Evolutionary conservation across 1,140 invertebrate genomes (phyloP).

Genomic region (Drosophila fuyamai): DNA sequence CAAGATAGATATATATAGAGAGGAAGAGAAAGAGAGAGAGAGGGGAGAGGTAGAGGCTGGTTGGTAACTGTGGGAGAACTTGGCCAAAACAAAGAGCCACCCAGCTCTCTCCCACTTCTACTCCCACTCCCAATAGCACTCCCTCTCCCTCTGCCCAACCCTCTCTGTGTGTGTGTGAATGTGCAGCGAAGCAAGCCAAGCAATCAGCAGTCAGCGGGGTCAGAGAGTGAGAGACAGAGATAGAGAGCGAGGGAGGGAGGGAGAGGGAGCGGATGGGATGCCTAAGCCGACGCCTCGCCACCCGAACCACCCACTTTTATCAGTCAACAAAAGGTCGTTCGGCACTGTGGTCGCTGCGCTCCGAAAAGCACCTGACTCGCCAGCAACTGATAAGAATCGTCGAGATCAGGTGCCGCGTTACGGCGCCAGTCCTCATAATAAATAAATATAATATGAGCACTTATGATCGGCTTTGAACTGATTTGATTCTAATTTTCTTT

Average conservation of each 20-base stretch:
- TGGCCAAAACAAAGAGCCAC: conserved; percentile 67
- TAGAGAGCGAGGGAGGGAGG: conserved; percentile 3
- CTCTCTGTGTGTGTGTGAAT: conserved; percentile 27
- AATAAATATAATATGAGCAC: conserved; percentile 6
- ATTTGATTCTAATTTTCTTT: neutral
- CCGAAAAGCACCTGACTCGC: conserved; percentile 64
- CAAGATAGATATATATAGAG: neutral
- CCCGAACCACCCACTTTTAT: conserved; percentile 71
- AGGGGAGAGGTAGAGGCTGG: conserved; percentile 6
- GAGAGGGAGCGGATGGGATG: conserved; percentile 11
- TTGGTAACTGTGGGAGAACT: conserved; percentile 19
- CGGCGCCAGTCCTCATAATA: conserved; percentile 9
- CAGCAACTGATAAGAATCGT: conserved; percentile 31
- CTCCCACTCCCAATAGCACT: conserved; percentile 21
- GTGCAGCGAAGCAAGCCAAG: conserved; percentile 77
- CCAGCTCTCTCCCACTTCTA: conserved; percentile 23
- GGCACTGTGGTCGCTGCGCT: conserved; percentile 58
- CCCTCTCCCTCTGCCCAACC: neutral
- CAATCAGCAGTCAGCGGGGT: conserved; percentile 78
- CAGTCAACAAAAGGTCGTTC: conserved; percentile 80
- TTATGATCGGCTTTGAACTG: conserved; percentile 12
- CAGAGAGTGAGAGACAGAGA: conserved; percentile 42
- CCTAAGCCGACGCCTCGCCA: conserved; percentile 67
- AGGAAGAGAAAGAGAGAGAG: neutral
- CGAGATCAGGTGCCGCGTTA: conserved; percentile 56